These are phyloP conservation scores for Microchrysa polita DNA, from an alignment of 2,888 invertebrate species.

Conservation along the genomic window DNA sequence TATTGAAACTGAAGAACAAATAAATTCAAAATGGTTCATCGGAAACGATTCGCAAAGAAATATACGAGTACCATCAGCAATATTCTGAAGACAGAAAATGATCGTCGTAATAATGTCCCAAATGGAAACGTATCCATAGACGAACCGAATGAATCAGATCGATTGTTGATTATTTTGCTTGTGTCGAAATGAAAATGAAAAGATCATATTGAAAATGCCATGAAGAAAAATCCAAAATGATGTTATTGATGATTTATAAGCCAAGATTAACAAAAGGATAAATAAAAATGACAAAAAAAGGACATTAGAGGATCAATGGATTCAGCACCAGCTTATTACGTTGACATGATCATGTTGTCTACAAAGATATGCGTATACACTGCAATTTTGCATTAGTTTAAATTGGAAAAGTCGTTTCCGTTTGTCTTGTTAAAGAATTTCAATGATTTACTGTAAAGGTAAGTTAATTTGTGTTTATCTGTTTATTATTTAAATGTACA, in stretches of 20 bases:
- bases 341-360: constrained; percentile 38
- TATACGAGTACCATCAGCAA: neutral
- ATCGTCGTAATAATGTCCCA: no score
- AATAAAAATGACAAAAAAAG: neutral
- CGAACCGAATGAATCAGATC: constrained; percentile 5
- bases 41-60: neutral
- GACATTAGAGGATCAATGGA: constrained; percentile 20
- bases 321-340: constrained; percentile 20
- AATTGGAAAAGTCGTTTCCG: constrained; percentile 33
- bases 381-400: constrained; percentile 20
- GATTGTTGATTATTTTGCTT: constrained; percentile 22
- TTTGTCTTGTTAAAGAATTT: constrained; percentile 1
- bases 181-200: constrained; percentile 9
- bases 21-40: neutral
- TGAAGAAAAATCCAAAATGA: constrained; percentile 1
- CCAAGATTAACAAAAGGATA: neutral
- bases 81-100: neutral
- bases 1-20: neutral
- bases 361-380: neutral
- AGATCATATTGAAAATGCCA: neutral
- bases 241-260: constrained; percentile 28
- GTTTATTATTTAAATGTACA: neutral
- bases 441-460: constrained; percentile 36
- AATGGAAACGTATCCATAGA: neutral
- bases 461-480: constrained; percentile 38